Conservation (phyloP, 2,888 invertebrate genomes). For the Chrysolina haemoptera region DNA sequence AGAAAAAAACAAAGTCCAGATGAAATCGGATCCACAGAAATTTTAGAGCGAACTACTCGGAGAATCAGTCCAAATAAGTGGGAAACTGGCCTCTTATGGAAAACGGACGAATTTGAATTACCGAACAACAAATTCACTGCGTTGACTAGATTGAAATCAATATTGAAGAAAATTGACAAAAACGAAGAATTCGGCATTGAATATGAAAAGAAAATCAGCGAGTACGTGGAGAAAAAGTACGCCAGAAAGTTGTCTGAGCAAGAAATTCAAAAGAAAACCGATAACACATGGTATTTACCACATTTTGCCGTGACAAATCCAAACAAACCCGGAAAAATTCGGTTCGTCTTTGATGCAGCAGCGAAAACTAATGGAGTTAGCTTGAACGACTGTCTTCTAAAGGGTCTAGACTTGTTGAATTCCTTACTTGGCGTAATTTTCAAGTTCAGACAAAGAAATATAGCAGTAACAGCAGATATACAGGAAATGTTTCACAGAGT, state of each 20-base stretch:
- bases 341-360: conserved; percentile 3
- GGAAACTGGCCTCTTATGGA: conserved; percentile 12
- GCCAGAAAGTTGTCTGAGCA: background rate
- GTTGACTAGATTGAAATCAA: conserved; percentile 1
- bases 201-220: background rate
- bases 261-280: background rate
- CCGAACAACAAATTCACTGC: conserved; percentile 7
- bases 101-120: background rate
- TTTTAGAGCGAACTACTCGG: background rate
- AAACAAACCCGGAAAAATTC: conserved; percentile 6
- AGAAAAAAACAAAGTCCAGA: background rate
- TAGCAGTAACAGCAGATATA: too few relatives aligned
- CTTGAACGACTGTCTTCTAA: too few relatives aligned
- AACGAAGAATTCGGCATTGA: background rate
- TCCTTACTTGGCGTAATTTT: too few relatives aligned
- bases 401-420: too few relatives aligned
- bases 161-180: background rate
- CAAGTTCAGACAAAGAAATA: too few relatives aligned
- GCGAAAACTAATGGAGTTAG: too few relatives aligned
- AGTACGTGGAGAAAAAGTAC: conserved; percentile 13
- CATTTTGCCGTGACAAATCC: conserved; percentile 8
- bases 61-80: background rate
- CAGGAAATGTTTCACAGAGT: too few relatives aligned
- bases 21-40: background rate
- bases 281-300: conserved; percentile 6